Evolutionary conservation across 2,113 vertebrate species (phyloP), one percentile per base, ranked within the genome.

Genomic region (Pithys albifrons): DNA sequence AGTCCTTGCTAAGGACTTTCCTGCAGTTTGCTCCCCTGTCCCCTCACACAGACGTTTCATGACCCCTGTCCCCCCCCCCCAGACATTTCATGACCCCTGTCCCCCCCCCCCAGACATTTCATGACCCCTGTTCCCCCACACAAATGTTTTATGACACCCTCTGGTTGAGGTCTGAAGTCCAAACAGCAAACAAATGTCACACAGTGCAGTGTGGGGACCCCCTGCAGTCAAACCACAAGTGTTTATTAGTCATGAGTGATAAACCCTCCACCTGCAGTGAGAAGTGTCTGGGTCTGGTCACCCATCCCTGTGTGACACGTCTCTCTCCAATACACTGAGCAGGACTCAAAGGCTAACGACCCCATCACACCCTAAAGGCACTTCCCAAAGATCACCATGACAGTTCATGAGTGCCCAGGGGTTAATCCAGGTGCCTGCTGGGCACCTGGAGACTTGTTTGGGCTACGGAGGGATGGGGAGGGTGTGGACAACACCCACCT

Each of bases 221-320:
- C 16, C 55, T 18, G 14, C 16, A 52, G 20, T 17, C 82, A 55
- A 79, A 91, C 25, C 37, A 55, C 0, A 15, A 16, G 31, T 6
- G 39, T 46, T 75, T 23, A 14, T 64, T 18, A 23, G 9, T 27
- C 7, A 1, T 8, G 6, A 29, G 37, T 46, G 79, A 71, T 8
- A 23, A 82, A 96, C 67, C 23, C 35, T 69, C 49, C 71, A 65
- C 35, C 84, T 89, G 45, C 27, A 79, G 67, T 14, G 17, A 48
- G 20, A 22, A 37, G 80, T 12, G 58, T 33, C 67, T 12, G 18
- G 20, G 45, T 39, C 45, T 61, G 43, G 43, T 59, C 52, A 48
- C 1, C 0, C 19, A 49, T 19, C 19, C 0, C 0, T 2, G 0
- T 5, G 54, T 4, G 39, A 52, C 41, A n/a, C 1, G 1, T 49